Base-by-base conservation (phyloP, 1,140 invertebrate genomes). In the Cataglyphis hispanica region DNA sequence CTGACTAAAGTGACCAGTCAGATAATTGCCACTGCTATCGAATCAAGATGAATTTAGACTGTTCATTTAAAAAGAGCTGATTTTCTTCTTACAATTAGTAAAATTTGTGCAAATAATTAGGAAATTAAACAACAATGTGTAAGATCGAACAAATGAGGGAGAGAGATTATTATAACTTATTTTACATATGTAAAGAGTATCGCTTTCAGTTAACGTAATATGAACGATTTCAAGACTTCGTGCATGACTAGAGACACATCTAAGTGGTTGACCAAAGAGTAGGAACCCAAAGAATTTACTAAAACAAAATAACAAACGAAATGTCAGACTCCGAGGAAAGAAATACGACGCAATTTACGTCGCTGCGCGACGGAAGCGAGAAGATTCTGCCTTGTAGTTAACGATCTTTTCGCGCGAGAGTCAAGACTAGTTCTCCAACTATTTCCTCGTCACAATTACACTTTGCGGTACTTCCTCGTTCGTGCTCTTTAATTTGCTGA, bases 1-100 rank as follows among this genome's bases (percentile, higher is more conserved):
- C 78, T 83, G 58, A 83, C 78, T 27, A 74, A 83, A 83, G 40
- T 83, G 67, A 74, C 78, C 67, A 83, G 78, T 83, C 40, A 60
- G 78, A 72, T 74, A 83, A 83, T 83, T 83, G 56, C 22, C 34
- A 13, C 37, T 16, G 53, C 19, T 53, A 19, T 13, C 25, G 22
- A 83, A 34, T 72, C 53, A 19, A 72, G 27, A 22, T 60, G 27
- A 74, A 60, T 46, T 83, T 83, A 60, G 19, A 34, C 60, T 83
- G 67, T 60, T 56, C 7, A 60, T 8, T 56, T 46, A 46, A 81
- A 72, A 43, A 31, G 31, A 31, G 25, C 53, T 72, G 34, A 60
- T 37, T 81, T 37, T 56, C 34, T 31, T 22, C 2, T 53, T 72
- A 31, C 31, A 31, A 31, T 31, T 31, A 37, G 43, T 37, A 19